Conservation (phyloP, 2,888 invertebrate species). For the Liopterus haemorrhoidalis region DNA sequence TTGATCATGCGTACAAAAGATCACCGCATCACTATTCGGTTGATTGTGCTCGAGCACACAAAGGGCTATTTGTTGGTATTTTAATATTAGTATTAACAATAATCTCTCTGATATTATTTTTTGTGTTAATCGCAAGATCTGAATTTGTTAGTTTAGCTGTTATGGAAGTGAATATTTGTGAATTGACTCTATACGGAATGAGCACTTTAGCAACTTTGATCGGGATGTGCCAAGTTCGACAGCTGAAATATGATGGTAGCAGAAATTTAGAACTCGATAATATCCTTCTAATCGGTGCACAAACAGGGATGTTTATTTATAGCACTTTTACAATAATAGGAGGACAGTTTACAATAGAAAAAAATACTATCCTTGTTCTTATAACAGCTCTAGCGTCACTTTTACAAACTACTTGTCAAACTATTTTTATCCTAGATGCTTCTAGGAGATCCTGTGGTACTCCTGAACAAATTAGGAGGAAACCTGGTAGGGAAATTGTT, state of each 20-base stretch:
- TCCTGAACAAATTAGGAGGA: conserved; percentile 73
- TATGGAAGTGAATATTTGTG: conserved; percentile 84
- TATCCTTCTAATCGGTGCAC: conserved; percentile 84
- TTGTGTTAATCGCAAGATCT: conserved; percentile 76
- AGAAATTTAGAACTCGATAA: conserved; percentile 82
- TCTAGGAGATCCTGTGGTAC: conserved; percentile 78
- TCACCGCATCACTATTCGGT: conserved; percentile 89
- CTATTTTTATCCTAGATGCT: conserved; percentile 86
- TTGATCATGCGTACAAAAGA: conserved; percentile 57
- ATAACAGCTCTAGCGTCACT: conserved; percentile 79
- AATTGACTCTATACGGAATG: conserved; percentile 77
- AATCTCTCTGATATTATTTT: conserved; percentile 85
- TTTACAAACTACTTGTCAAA: conserved; percentile 83
- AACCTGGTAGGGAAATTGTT: conserved; percentile 89
- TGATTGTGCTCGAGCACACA: conserved; percentile 89
- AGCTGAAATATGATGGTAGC: conserved; percentile 76
- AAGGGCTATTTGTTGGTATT: conserved; percentile 86
- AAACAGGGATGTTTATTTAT: conserved; percentile 91
- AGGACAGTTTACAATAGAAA: conserved; percentile 78
- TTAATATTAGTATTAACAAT: conserved; percentile 82
- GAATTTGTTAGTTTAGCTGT: conserved; percentile 78
- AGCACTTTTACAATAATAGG: conserved; percentile 91
- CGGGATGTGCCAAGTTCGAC: conserved; percentile 82
- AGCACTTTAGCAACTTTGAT: conserved; percentile 80
- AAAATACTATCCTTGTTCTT: conserved; percentile 73